Evolutionary conservation across 2,797 vertebrate genomes (phyloP), one percentile per base, ranked within the genome.

Genomic region (Pipistrellus pipistrellus): DNA sequence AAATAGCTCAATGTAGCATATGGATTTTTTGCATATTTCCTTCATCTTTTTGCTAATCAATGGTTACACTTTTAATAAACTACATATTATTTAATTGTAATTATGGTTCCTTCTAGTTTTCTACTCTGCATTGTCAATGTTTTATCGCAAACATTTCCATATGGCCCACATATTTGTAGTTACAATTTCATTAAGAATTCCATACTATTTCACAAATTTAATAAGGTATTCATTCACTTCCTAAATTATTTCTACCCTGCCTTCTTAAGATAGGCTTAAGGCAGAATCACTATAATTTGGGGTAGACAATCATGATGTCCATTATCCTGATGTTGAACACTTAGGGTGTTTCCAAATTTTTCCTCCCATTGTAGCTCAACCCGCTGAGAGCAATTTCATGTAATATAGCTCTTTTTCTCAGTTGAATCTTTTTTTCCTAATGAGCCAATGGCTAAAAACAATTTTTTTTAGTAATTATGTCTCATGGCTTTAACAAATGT

Each of bases 341-440:
- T 44, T 35, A 59, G 8, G 30, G 15, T 62, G 62, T 25, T 84
- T 48, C 44, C 57, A 44, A 38, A 20, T 32, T 38, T 88, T 44
- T 35, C 6, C 48, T 73, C 32, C 75, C 62, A 86, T 30, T 92
- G 30, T 18, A 92, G 48, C 18, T 71, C 93, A 81, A 66, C 20
- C 12, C 32, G n/a, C 48, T 90, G 53, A 3, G 9, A 77, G 41
- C 41, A 86, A 51, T 38, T 73, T 91, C 32, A n/a, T 48, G 14
- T 82, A 89, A 81, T 21, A 75, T 0, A 85, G 18, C 32, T 95
- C 51, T 51, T 18, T 91, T 91, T 59, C 86, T 82, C 32, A 30
- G 41, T 17, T 55, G 35, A 73, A 90, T 76, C n/a, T 78, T 64
- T 94, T 82, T 55, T 92, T 95, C 68, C 44, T 76, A 84, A 75